Conservation (phyloP, 2,113 vertebrate genomes). For the Pollachius pollachius region DNA sequence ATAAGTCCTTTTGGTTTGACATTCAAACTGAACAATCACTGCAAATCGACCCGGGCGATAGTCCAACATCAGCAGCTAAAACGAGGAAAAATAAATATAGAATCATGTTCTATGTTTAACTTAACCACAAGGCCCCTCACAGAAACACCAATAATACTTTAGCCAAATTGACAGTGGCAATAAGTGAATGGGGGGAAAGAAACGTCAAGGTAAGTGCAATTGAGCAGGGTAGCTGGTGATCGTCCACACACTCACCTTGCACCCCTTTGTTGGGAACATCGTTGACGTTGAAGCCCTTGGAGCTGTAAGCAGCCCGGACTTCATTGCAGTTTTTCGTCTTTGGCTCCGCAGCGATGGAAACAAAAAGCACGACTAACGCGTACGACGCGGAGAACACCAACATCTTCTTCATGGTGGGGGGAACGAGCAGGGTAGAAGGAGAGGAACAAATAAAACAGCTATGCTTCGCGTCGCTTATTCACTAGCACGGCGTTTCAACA, state of each 20-base stretch:
- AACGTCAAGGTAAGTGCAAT: neutral
- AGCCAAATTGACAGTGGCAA: slow-evolving; percentile 8
- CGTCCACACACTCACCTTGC: slow-evolving; percentile 67
- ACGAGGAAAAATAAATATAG: too few relatives aligned
- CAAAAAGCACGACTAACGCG: slow-evolving; percentile 67
- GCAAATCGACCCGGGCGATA: too few relatives aligned
- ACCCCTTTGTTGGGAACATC: slow-evolving; percentile 86
- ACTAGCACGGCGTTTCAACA: slow-evolving; percentile 40
- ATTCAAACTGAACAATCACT: too few relatives aligned
- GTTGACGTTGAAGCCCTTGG: slow-evolving; percentile 88
- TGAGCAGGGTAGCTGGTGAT: neutral
- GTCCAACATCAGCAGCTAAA: too few relatives aligned
- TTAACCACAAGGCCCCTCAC: neutral
- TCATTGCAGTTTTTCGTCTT: slow-evolving; percentile 87
- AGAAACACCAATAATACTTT: neutral
- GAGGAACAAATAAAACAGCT: neutral
- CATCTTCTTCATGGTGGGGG: slow-evolving; percentile 63
- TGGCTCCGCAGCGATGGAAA: slow-evolving; percentile 73
- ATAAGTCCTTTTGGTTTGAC: slow-evolving; percentile 27
- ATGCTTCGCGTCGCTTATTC: slow-evolving; percentile 21
- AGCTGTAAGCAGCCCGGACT: slow-evolving; percentile 82
- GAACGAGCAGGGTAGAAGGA: neutral
- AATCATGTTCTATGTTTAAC: too few relatives aligned
- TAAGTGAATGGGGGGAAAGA: too few relatives aligned
- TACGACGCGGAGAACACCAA: slow-evolving; percentile 65